phyloP scores from a whole-genome alignment of 2,113 vertebrate species.

The Phoenicopterus ruber region DNA sequence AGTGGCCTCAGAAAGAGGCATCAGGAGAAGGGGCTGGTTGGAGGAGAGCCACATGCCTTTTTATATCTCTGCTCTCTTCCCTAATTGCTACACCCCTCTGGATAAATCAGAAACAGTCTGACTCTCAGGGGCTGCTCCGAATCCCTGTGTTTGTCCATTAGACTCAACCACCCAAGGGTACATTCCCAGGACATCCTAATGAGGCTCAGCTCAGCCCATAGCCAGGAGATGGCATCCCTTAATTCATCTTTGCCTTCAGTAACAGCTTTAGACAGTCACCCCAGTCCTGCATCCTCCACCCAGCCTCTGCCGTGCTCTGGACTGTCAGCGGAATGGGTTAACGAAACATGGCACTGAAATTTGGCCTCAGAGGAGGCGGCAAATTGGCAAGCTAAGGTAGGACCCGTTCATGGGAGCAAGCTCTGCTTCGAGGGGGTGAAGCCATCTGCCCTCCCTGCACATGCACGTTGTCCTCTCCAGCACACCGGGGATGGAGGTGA shows the following conservation, averaged over 20 bases:
- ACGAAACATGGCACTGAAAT: neutral
- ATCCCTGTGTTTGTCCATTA: neutral
- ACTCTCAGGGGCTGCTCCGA: neutral
- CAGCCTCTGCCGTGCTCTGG: accelerated
- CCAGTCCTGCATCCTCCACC: neutral
- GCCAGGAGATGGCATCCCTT: neutral
- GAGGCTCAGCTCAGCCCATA: neutral
- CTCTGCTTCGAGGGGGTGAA: neutral
- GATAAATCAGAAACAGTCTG: neutral
- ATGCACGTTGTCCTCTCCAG: neutral
- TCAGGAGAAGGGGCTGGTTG: neutral
- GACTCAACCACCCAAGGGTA: neutral
- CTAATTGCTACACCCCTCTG: neutral
- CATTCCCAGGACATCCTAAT: neutral
- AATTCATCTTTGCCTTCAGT: neutral
- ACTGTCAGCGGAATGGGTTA: neutral
- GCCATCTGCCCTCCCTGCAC: neutral
- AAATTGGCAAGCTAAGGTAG: neutral
- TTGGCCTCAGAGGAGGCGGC: neutral
- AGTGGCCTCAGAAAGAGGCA: neutral
- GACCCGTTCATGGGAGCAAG: neutral
- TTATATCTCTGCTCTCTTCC: neutral
- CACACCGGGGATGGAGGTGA: neutral
- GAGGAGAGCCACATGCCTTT: neutral
- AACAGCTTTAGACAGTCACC: neutral